Evolutionary conservation across 2,113 vertebrate genomes (phyloP).

Genomic region (Aegotheles bennettii): DNA sequence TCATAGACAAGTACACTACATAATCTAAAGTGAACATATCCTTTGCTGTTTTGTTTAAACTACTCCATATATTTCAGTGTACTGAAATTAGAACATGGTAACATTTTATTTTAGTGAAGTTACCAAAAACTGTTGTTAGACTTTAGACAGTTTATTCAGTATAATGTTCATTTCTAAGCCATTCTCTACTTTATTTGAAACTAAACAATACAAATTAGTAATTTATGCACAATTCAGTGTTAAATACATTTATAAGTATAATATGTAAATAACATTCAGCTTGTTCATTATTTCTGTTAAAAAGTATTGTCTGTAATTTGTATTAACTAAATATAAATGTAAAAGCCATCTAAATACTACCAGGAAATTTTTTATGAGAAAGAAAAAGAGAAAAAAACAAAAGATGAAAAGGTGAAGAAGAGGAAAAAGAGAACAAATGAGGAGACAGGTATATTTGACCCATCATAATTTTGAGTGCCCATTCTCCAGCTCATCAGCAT

Average conservation of each 20-base stretch:
- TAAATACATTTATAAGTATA: not conserved
- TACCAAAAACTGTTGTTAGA: rapidly evolving
- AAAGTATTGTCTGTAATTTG: not conserved
- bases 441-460: not conserved
- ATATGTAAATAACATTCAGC: not conserved
- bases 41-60: not conserved
- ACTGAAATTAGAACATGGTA: not conserved
- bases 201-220: not conserved
- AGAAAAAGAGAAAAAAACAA: not conserved
- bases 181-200: not conserved
- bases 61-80: not conserved
- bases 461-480: not conserved
- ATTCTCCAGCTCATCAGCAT: not conserved
- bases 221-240: not conserved
- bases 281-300: not conserved
- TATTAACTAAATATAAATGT: not conserved
- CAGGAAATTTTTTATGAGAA: not conserved
- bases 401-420: not conserved
- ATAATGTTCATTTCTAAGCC: not conserved
- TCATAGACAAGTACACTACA: not conserved
- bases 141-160: not conserved
- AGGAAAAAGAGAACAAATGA: not conserved
- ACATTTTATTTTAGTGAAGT: not conserved
- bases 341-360: not conserved
- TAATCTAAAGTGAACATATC: not conserved